Evolutionary conservation across 1,140 invertebrate species (phyloP).

Genomic region (Diachasma alloeum): DNA sequence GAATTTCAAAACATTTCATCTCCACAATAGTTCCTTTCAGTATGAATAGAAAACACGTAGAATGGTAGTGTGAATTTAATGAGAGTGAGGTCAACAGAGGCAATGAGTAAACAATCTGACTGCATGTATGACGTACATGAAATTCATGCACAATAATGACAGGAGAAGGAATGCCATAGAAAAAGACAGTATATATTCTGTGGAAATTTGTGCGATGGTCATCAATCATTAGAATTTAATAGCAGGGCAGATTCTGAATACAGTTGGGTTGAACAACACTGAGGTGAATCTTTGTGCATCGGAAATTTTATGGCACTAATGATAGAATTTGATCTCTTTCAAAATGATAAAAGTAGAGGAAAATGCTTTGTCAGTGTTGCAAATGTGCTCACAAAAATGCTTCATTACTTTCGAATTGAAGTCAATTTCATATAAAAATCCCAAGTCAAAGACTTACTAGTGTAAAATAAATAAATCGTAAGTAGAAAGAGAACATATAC

Average conservation of each 20-base stretch:
- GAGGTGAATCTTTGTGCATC: background rate
- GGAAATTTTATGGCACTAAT: background rate
- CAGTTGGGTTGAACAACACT: too few relatives aligned
- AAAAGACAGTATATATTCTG: too few relatives aligned
- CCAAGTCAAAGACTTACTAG: background rate
- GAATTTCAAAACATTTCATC: background rate
- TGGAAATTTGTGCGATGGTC: too few relatives aligned
- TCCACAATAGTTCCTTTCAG: background rate
- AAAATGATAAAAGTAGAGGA: background rate
- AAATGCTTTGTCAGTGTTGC: background rate
- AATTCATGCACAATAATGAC: too few relatives aligned
- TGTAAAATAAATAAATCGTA: background rate
- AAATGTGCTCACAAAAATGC: background rate
- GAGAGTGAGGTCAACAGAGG: background rate
- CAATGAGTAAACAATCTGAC: background rate
- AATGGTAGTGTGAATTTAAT: background rate
- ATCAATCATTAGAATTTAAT: too few relatives aligned
- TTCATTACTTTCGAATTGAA: background rate
- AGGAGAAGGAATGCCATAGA: too few relatives aligned
- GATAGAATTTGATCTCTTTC: background rate
- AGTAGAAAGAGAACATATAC: background rate
- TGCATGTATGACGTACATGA: too few relatives aligned
- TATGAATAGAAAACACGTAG: background rate
- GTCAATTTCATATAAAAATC: background rate
- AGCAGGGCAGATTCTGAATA: too few relatives aligned